Conservation (phyloP, 2,888 invertebrate genomes). For the Hipparchia semele region DNA sequence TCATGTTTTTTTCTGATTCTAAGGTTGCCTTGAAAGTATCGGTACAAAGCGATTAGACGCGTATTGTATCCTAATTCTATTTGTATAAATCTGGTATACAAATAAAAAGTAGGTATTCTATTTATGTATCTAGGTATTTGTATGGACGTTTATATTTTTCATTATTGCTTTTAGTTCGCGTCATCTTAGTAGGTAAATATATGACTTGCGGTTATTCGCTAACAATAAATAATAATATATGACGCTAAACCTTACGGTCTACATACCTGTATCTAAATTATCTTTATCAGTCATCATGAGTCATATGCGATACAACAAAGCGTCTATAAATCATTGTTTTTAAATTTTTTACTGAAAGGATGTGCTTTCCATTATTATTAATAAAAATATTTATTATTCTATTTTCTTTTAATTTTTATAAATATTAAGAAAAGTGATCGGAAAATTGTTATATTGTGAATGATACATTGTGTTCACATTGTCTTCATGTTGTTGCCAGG, state of each 20-base stretch:
- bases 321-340: slow-evolving; percentile 4
- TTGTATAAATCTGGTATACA: no score
- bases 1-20: no score
- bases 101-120: no score
- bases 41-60: no score
- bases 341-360: not conserved
- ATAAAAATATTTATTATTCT: not conserved
- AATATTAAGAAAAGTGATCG: not conserved
- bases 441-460: not conserved
- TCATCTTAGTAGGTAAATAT: not conserved
- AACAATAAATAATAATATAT: not conserved
- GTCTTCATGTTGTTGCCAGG: slow-evolving; percentile 76
- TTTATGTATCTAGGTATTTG: no score
- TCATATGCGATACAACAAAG: slow-evolving; percentile 31
- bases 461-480: not conserved
- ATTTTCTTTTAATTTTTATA: not conserved
- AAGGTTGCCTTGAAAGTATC: no score
- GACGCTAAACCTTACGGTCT: slow-evolving; percentile 24
- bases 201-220: slow-evolving; percentile 7
- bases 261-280: slow-evolving; percentile 20
- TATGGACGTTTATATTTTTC: no score
- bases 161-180: no score
- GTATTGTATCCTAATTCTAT: no score
- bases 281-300: slow-evolving; percentile 34
- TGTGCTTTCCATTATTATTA: not conserved